Conservation (phyloP, 30 jellyfish, hydroid and myxozoan species). For the Euphysa ruthae region DNA sequence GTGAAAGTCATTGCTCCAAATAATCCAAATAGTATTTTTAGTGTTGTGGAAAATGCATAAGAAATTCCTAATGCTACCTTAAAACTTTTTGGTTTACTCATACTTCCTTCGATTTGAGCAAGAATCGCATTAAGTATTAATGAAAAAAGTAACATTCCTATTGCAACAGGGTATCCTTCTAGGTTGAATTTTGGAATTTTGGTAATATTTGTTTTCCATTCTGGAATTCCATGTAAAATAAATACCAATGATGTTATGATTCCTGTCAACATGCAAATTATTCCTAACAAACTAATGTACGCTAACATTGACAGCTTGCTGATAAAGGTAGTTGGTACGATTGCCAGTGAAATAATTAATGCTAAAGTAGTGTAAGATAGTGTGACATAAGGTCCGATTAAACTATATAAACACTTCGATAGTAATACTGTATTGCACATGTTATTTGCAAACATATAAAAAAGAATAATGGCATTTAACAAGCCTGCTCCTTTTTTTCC, state of each 20-base stretch:
- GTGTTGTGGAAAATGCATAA: background rate
- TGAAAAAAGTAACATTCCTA: slow-evolving; percentile 16
- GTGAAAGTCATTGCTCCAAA: slow-evolving; percentile 46
- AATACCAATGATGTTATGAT: background rate
- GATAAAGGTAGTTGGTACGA: slow-evolving; percentile 23
- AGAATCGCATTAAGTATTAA: slow-evolving; percentile 7
- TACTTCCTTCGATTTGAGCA: slow-evolving; percentile 38
- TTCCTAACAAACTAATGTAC: slow-evolving; percentile 23
- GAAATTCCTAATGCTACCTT: slow-evolving; percentile 19
- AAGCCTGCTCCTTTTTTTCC: slow-evolving; percentile 53
- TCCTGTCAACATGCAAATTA: slow-evolving; percentile 3
- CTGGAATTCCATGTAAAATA: background rate
- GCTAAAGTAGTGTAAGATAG: slow-evolving; percentile 19
- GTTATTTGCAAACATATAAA: slow-evolving; percentile 32
- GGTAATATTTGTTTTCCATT: background rate
- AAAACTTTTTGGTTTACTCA: slow-evolving; percentile 20
- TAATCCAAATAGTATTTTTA: slow-evolving; percentile 18
- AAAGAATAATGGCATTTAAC: slow-evolving; percentile 28
- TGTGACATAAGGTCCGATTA: slow-evolving; percentile 5
- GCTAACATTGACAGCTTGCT: slow-evolving; percentile 26
- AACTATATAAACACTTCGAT: slow-evolving; percentile 39
- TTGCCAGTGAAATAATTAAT: slow-evolving; percentile 6
- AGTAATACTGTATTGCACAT: slow-evolving; percentile 26
- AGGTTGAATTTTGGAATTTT: slow-evolving; percentile 15
- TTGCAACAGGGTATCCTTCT: slow-evolving; percentile 22